phyloP scores from a whole-genome alignment of 2,113 vertebrate species.

The Lagopus leucura region DNA sequence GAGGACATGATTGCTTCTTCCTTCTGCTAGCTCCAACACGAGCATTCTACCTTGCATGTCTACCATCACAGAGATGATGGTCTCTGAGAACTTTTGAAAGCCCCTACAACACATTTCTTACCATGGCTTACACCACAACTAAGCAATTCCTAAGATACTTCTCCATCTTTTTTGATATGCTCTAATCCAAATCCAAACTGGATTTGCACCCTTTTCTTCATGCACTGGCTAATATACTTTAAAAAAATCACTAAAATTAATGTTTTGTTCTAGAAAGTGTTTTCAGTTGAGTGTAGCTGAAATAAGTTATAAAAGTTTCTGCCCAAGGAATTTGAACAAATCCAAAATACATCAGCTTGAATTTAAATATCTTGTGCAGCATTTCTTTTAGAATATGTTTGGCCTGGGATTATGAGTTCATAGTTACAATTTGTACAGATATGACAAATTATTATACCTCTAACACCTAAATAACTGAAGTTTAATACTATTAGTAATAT shows the following conservation, averaged over 20 bases:
- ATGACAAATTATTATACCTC: neutral
- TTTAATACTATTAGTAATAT: neutral
- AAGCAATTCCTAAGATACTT: neutral
- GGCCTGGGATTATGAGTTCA: neutral
- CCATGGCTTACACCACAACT: neutral
- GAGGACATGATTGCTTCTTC: rapidly evolving
- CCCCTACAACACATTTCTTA: neutral
- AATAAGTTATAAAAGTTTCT: neutral
- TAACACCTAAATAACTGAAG: neutral
- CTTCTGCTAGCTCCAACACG: neutral
- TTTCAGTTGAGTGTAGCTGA: neutral
- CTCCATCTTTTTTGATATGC: neutral
- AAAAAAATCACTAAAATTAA: neutral
- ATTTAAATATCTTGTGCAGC: neutral
- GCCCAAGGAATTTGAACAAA: neutral
- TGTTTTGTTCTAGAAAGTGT: neutral
- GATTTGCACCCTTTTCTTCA: neutral
- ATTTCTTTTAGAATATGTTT: neutral
- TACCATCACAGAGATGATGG: neutral
- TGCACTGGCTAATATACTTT: neutral
- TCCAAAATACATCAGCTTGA: neutral
- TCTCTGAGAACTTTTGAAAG: neutral
- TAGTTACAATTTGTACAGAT: neutral
- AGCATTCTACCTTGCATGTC: neutral
- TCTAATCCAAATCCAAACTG: neutral